These are phyloP conservation scores for Hemibagrus guttatus DNA, from an alignment of 2,797 vertebrate species.

Conservation along the genomic window DNA sequence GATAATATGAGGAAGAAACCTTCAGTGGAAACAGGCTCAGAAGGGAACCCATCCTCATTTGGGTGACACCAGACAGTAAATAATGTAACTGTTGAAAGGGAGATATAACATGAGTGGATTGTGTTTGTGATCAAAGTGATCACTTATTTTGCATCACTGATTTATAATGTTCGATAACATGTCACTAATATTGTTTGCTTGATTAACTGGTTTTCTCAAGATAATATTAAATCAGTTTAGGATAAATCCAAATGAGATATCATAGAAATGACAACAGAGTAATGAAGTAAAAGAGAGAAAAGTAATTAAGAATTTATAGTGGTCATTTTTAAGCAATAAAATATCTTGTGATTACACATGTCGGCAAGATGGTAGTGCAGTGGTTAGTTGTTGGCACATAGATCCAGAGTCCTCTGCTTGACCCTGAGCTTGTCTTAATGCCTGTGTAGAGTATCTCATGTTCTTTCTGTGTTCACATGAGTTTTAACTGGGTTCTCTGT, in stretches of 20 bases:
- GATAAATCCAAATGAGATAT: neutral
- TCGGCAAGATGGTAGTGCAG: neutral
- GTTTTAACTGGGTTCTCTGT: neutral
- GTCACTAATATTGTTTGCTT: neutral
- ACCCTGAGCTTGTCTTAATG: neutral
- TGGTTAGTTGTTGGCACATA: neutral
- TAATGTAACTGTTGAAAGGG: neutral
- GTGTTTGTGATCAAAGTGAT: too few relatives aligned
- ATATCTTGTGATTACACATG: neutral
- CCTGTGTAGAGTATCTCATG: neutral
- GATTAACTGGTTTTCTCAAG: neutral
- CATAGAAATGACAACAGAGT: neutral
- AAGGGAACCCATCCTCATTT: too few relatives aligned
- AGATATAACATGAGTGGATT: neutral
- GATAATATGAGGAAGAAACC: too few relatives aligned
- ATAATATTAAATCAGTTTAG: constrained; percentile 1
- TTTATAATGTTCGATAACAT: neutral
- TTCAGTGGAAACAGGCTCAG: too few relatives aligned
- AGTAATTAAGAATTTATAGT: neutral
- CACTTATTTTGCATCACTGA: neutral
- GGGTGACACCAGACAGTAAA: too few relatives aligned
- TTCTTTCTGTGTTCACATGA: neutral
- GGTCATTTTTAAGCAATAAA: neutral
- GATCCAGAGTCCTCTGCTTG: neutral
- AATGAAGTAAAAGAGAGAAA: neutral